Evolutionary conservation across 2,113 vertebrate species (phyloP).

Genomic region (Tauraco erythrolophus): DNA sequence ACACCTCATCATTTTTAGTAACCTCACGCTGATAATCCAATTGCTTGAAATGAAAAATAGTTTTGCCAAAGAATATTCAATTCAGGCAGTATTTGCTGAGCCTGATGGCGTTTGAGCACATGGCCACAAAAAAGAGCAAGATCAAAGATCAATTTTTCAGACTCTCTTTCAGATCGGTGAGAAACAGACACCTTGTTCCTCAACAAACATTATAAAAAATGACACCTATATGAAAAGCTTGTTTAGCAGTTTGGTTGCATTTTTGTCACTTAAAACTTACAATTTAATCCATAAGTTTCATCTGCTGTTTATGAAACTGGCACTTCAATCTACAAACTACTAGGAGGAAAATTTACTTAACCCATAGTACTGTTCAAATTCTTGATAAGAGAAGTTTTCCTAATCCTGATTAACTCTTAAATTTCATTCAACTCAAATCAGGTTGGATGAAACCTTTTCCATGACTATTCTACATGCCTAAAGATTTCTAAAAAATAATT

Average conservation of each 20-base stretch:
- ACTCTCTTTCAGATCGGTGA: not conserved
- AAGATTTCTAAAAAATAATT: not conserved
- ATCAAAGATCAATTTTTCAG: not conserved
- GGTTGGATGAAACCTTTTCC: not conserved
- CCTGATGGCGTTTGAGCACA: not conserved
- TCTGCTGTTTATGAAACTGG: not conserved
- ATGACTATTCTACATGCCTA: not conserved
- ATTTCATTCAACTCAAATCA: not conserved
- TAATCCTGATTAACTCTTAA: not conserved
- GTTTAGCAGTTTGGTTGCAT: not conserved
- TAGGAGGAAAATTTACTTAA: not conserved
- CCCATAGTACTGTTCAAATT: not conserved
- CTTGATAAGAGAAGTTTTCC: not conserved
- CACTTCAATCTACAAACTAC: not conserved
- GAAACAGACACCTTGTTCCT: not conserved
- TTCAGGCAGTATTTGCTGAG: not conserved
- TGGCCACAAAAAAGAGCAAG: not conserved
- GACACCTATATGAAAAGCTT: not conserved
- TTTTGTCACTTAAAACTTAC: not conserved
- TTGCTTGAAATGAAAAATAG: constrained; percentile 26
- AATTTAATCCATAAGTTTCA: not conserved
- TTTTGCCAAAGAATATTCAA: constrained; percentile 24
- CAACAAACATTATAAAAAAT: not conserved
- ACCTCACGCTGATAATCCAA: not conserved
- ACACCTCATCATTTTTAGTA: not conserved